Conservation (phyloP, 2,113 vertebrate species). For the Miniopterus natalensis region DNA sequence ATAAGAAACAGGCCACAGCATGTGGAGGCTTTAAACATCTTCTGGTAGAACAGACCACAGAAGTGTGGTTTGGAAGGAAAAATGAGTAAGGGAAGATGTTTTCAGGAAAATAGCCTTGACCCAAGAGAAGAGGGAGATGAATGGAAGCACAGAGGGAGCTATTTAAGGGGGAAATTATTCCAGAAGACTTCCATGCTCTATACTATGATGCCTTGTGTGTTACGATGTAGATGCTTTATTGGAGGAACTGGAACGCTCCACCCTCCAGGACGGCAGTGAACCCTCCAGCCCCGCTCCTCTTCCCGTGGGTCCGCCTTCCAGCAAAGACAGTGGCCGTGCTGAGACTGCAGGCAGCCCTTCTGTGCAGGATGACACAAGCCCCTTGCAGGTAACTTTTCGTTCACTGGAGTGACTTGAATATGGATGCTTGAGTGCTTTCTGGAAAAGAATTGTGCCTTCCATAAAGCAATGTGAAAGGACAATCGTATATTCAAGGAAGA, state of each 20-base stretch:
- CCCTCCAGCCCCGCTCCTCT: background rate
- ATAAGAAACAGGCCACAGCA: background rate
- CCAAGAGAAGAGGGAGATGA: background rate
- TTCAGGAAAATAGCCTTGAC: background rate
- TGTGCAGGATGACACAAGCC: background rate
- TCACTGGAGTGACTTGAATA: background rate
- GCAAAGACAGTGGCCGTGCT: background rate
- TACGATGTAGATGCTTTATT: conserved; percentile 84
- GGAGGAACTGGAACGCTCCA: conserved; percentile 85
- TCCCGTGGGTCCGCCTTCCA: background rate
- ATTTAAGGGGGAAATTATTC: background rate
- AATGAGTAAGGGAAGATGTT: background rate
- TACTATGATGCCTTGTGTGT: background rate
- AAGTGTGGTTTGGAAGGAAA: background rate
- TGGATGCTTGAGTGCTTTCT: conserved; percentile 10
- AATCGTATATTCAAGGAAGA: background rate
- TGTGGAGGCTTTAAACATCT: background rate
- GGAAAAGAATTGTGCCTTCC: background rate
- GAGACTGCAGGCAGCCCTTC: background rate
- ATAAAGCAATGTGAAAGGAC: conserved; percentile 1
- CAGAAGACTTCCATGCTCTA: background rate
- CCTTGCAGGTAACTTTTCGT: conserved; percentile 69
- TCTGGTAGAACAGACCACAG: background rate
- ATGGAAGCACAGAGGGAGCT: background rate
- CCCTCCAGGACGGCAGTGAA: conserved; percentile 68